Conservation (phyloP, 2,888 invertebrate genomes). For the Andrena fulva region DNA sequence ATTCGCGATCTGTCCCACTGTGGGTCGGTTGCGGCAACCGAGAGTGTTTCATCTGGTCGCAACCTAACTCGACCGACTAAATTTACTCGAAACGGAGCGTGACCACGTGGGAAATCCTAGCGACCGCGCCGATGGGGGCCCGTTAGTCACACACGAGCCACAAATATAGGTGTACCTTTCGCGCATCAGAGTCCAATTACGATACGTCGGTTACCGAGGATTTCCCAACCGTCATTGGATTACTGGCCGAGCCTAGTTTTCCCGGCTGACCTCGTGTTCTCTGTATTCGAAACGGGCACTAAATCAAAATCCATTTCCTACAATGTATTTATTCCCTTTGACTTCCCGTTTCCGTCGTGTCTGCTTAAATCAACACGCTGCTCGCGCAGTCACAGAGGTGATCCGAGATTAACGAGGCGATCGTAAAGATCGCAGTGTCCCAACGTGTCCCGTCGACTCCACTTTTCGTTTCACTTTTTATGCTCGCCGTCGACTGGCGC, state of each 20-base stretch:
- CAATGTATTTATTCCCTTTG: background rate
- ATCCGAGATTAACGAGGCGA: slow-evolving; percentile 5
- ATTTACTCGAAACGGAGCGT: slow-evolving; percentile 51
- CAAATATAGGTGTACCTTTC: slow-evolving; percentile 63
- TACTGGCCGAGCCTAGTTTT: slow-evolving; percentile 44
- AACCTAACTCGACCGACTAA: slow-evolving; percentile 42
- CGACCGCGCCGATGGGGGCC: slow-evolving; percentile 31
- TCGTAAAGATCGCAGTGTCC: background rate
- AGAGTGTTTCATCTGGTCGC: background rate
- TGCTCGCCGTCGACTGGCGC: background rate
- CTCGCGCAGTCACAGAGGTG: background rate
- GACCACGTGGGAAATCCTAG: slow-evolving; percentile 62
- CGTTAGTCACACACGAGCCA: slow-evolving; percentile 54
- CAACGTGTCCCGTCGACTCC: background rate
- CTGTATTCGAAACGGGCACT: background rate
- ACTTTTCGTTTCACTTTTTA: background rate
- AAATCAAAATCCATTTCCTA: background rate
- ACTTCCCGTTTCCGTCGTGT: too few relatives aligned
- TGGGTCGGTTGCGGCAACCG: slow-evolving; percentile 5
- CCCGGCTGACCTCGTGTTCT: background rate
- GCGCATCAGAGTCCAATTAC: slow-evolving; percentile 64
- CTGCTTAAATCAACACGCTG: background rate
- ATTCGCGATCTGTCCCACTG: too few relatives aligned
- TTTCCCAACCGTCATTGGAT: slow-evolving; percentile 65
- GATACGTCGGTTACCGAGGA: slow-evolving; percentile 58